Evolutionary conservation across 2,888 invertebrate species (phyloP).

Genomic region (Lasioglossum morio): DNA sequence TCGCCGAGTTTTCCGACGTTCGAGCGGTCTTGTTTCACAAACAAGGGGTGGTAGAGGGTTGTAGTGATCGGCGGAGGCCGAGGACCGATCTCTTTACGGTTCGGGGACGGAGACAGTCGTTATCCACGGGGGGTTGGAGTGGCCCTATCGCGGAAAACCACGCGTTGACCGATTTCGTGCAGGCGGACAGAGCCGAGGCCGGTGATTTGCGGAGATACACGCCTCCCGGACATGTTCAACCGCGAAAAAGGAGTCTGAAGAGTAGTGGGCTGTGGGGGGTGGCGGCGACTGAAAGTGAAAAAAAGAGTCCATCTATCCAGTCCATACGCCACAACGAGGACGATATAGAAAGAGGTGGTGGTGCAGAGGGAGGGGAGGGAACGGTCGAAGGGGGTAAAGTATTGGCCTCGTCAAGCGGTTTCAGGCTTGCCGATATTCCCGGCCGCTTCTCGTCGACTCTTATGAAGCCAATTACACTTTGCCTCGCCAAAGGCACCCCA

Average conservation of each 20-base stretch:
- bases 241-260: slow-evolving; percentile 66
- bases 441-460: slow-evolving; percentile 77
- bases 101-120: slow-evolving; percentile 55
- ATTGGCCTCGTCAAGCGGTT: slow-evolving; percentile 82
- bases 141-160: slow-evolving; percentile 81
- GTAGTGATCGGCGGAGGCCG: slow-evolving; percentile 21
- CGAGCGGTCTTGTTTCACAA: not conserved
- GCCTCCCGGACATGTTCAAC: slow-evolving; percentile 67
- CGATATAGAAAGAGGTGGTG: slow-evolving; percentile 40
- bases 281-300: slow-evolving; percentile 18
- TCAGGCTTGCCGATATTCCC: slow-evolving; percentile 75
- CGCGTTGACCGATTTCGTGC: slow-evolving; percentile 74
- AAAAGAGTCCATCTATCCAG: slow-evolving; percentile 59
- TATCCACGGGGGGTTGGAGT: slow-evolving; percentile 67
- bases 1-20: not conserved
- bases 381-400: slow-evolving; percentile 51
- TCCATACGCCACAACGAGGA: slow-evolving; percentile 50
- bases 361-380: not conserved
- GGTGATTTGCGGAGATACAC: slow-evolving; percentile 42
- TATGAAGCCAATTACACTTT: slow-evolving; percentile 82
- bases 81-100: slow-evolving; percentile 61
- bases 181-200: slow-evolving; percentile 23
- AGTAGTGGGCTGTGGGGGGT: not conserved
- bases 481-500: slow-evolving; percentile 79
- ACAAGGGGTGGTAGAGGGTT: not conserved